A percentile compares a stretch with the other conserved stretches of the same genome.
phyloP scores from a whole-genome alignment of 1,140 invertebrate species.

The Meteorus sp. region DNA sequence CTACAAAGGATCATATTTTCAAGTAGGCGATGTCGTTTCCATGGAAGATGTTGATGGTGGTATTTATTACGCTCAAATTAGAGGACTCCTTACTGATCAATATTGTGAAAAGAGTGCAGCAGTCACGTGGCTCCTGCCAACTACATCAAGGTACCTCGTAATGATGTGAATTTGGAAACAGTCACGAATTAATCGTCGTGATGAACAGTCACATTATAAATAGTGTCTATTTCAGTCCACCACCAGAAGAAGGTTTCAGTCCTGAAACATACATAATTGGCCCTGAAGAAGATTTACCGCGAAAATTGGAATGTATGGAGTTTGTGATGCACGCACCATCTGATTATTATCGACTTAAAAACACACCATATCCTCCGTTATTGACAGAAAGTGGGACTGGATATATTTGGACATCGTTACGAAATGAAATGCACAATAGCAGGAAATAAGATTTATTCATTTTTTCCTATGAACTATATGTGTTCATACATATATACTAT shows the following conservation, averaged over 20 bases:
- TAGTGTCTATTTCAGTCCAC: conserved; percentile 65
- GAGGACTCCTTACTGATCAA: conserved; percentile 87
- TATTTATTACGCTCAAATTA: conserved; percentile 87
- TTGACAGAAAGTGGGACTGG: conserved; percentile 63
- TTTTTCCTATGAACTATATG: no score
- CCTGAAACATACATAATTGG: conserved; percentile 90
- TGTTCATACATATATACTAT: neutral
- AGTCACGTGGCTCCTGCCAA: conserved; percentile 90
- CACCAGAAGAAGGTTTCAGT: conserved; percentile 78
- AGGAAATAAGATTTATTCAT: conserved; percentile 37
- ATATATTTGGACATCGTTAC: conserved; percentile 69
- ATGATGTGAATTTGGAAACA: no score
- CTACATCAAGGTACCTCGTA: conserved; percentile 63
- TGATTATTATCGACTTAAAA: conserved; percentile 82
- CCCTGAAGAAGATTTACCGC: conserved; percentile 86
- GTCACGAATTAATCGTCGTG: neutral
- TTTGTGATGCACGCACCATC: conserved; percentile 93
- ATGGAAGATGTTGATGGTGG: conserved; percentile 76
- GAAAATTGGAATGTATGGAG: conserved; percentile 84
- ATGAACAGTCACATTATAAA: no score
- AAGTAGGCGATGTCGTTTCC: conserved; percentile 90
- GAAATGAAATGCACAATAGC: conserved; percentile 42
- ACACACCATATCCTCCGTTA: conserved; percentile 73
- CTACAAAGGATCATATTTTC: conserved; percentile 84
- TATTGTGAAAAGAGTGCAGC: conserved; percentile 93